Evolutionary conservation across 2,888 invertebrate genomes (phyloP).

Genomic region (Marronus borbonicus): DNA sequence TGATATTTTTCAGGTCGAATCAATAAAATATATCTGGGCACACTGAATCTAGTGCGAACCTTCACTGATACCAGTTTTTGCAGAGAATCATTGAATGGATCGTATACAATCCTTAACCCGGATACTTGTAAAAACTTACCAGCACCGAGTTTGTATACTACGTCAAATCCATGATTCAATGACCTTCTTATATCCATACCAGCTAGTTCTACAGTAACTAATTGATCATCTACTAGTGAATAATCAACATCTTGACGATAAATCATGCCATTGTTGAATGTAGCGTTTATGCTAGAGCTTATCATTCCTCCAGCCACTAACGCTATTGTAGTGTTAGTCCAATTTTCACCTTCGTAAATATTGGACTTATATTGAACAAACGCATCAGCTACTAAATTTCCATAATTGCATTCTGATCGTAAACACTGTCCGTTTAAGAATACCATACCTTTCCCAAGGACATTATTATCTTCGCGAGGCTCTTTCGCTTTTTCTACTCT

Average conservation of each 20-base stretch:
- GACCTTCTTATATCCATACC: constrained; percentile 76
- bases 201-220: constrained; percentile 77
- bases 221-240: constrained; percentile 81
- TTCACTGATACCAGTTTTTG: constrained; percentile 77
- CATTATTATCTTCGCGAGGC: background rate
- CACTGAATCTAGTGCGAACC: constrained; percentile 79
- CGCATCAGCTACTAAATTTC: constrained; percentile 28
- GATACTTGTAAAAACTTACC: constrained; percentile 90
- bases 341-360: constrained; percentile 11
- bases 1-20: background rate
- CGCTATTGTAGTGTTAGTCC: constrained; percentile 34
- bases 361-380: constrained; percentile 29
- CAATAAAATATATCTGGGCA: constrained; percentile 68
- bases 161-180: constrained; percentile 65
- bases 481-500: background rate
- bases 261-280: background rate
- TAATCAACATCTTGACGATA: constrained; percentile 77
- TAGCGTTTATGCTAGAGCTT: constrained; percentile 24
- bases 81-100: constrained; percentile 76
- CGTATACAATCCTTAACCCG: constrained; percentile 80
- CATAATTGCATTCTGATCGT: constrained; percentile 30
- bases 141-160: constrained; percentile 65
- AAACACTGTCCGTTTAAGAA: constrained; percentile 38
- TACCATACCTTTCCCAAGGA: constrained; percentile 21
- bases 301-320: constrained; percentile 18